Base-by-base conservation (phyloP, 2,113 vertebrate genomes). In the Apistogramma diplotaenia region DNA sequence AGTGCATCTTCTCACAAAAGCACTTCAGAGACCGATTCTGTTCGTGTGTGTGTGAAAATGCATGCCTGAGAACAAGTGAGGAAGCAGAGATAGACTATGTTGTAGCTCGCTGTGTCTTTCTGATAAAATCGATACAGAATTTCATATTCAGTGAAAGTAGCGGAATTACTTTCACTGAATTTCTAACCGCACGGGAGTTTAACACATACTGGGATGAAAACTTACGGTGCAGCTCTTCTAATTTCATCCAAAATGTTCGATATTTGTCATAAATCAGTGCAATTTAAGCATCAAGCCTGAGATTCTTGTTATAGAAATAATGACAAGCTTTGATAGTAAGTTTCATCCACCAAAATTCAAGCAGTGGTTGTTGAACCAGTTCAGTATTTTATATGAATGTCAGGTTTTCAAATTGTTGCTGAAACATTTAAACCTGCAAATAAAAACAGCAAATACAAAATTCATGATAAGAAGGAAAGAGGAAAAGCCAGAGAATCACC, bases 11-110 rank as follows among this genome's bases (percentile, higher is more conserved):
- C 76, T 86, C 82, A 76, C 78, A 61, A 75, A 81, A 37, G 51
- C 77, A 82, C 85, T 93, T 91, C 59, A 74, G 74, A 81, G 53
- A 19, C 85, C 9, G 79, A 80, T 61, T 67, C 77, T 74, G 83
- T 85, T 43, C 11, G 19, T 6, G 29, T 55, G 75, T 55, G 60
- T 74, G 16, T 57, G 59, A 31, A 74, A 27, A 59, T 55, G 33
- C 29, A 21, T 35, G 74, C 51, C 33, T 71, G 9, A 57, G 74
- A 57, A 55, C 5, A 11, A 71, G 19, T 18, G 29, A 72, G 35
- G 15, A 76, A 75, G 40, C 31, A 13, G 11, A 21, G 76, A 21
- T 37, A 67, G 53, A 78, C 11, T 37, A 4, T 51, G 35, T 33
- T 78, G 16, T 61, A 59, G 23, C 29, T 51, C 16, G 71, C n/a